These are phyloP conservation scores for Andrena minutula DNA, from an alignment of 2,888 invertebrate species.

Conservation along the genomic window DNA sequence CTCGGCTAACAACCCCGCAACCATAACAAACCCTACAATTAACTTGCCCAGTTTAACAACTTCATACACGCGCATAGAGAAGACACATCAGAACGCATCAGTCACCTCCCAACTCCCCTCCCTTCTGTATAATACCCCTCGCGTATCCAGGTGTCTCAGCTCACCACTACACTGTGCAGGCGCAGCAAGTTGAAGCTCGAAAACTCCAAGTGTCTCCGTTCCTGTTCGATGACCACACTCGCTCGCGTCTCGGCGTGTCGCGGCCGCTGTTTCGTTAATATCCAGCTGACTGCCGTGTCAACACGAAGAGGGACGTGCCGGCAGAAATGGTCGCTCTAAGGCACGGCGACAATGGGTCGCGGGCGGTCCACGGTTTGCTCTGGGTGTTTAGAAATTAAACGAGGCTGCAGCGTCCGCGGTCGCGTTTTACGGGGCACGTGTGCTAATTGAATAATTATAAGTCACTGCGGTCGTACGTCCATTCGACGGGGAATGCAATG, in stretches of 20 bases:
- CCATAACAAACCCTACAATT: constrained; percentile 32
- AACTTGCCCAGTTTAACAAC: constrained; percentile 47
- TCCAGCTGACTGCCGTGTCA: background rate
- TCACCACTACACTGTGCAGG: constrained; percentile 31
- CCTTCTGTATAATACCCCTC: constrained; percentile 39
- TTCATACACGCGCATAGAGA: constrained; percentile 13
- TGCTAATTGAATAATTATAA: constrained; percentile 70
- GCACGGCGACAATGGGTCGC: background rate
- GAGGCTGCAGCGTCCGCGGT: constrained; percentile 26
- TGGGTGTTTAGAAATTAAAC: constrained; percentile 46
- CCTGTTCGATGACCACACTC: background rate
- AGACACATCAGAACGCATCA: constrained; percentile 47
- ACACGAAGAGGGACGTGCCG: constrained; percentile 2
- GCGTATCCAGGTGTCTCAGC: constrained; percentile 17
- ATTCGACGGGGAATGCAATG: constrained; percentile 39
- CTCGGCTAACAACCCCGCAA: background rate
- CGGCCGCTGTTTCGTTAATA: background rate
- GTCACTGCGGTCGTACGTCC: constrained; percentile 33
- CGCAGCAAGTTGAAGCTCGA: constrained; percentile 25
- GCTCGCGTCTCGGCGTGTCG: background rate
- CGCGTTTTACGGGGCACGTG: constrained; percentile 25
- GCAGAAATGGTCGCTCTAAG: background rate
- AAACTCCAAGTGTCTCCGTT: constrained; percentile 31
- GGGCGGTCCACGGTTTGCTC: background rate
- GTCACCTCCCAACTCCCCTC: constrained; percentile 24